phyloP scores from a whole-genome alignment of 2,797 vertebrate species.

The Phoxinus dragarum region DNA sequence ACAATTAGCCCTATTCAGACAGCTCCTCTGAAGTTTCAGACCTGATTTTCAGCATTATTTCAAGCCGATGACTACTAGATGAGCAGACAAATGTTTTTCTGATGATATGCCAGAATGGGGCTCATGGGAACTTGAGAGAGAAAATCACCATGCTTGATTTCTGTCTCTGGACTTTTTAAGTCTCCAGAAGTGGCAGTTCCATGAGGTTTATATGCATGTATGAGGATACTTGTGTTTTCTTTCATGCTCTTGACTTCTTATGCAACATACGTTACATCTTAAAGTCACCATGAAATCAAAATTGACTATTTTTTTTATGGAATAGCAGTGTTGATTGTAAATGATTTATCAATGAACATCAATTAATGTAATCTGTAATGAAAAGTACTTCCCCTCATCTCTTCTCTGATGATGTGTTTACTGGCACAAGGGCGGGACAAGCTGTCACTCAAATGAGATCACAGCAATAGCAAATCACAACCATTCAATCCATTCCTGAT shows the following conservation, averaged over 20 bases:
- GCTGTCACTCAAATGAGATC: not conserved
- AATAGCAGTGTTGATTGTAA: no score
- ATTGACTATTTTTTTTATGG: no score
- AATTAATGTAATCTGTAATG: not conserved
- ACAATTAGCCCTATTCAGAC: conserved; percentile 55
- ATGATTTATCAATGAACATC: not conserved
- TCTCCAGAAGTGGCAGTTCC: not conserved
- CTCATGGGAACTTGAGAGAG: conserved; percentile 21
- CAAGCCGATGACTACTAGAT: conserved; percentile 53
- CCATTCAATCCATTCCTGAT: not conserved
- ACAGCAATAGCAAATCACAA: not conserved
- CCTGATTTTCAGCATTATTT: conserved; percentile 51
- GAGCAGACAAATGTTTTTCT: conserved; percentile 37
- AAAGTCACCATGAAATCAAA: not conserved
- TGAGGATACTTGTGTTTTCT: not conserved
- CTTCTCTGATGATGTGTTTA: not conserved
- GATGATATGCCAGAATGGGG: conserved; percentile 53
- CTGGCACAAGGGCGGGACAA: not conserved
- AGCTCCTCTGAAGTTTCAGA: conserved; percentile 52
- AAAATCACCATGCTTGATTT: conserved; percentile 35
- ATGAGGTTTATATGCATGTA: not conserved
- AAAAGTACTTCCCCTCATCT: not conserved
- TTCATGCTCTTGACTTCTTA: not conserved
- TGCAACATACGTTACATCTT: not conserved
- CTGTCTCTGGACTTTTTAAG: conserved; percentile 8